Base-by-base conservation (phyloP, 2,113 vertebrate species). In the Mirounga angustirostris region DNA sequence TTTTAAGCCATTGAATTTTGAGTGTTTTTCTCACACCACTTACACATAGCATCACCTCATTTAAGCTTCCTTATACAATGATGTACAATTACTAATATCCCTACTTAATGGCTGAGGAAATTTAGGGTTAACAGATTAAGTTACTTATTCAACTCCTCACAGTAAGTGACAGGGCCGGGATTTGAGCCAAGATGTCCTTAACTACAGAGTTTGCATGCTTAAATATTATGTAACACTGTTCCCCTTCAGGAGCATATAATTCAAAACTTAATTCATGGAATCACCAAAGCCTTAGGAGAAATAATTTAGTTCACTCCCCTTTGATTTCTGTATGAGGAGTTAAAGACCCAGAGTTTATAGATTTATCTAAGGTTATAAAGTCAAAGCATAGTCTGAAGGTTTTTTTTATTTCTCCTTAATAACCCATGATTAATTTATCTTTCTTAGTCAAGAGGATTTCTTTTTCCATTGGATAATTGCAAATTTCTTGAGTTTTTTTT, bases 71-170 rank as follows among this genome's bases (percentile, higher is more conserved):
- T 87, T 61, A 30, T 65, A 82, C 11, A 76, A 58, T 65, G 54
- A 59, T 76, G 13, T 69, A 52, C 59, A 63, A 89, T 73, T 82
- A 52, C 24, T 50, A 78, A 69, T 67, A 80, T 46, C 3, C 21
- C n/a, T 59, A 88, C 1, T 65, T 95, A 79, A 52, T 91, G 86
- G 33, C 46, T 97, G 59, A 89, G 61, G 46, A 79, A 89, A 84
- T 84, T 40, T 84, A 61, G 56, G 24, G 33, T 84, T 80, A 85
- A 50, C 54, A 84, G 67, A 80, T 91, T 56, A 89, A 83, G 22
- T 71, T 95, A 89, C 6, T 94, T 74, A 59, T 65, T 89, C 18
- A 40, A 36, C 13, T 95, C 85, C 9, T 91, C 50, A 93, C 5
- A 91, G 58, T 65, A 79, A 90, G 18, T 79, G 46, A 46, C 22